Base-by-base conservation (phyloP, 2,888 invertebrate species). In the Gastrophysa polygoni region DNA sequence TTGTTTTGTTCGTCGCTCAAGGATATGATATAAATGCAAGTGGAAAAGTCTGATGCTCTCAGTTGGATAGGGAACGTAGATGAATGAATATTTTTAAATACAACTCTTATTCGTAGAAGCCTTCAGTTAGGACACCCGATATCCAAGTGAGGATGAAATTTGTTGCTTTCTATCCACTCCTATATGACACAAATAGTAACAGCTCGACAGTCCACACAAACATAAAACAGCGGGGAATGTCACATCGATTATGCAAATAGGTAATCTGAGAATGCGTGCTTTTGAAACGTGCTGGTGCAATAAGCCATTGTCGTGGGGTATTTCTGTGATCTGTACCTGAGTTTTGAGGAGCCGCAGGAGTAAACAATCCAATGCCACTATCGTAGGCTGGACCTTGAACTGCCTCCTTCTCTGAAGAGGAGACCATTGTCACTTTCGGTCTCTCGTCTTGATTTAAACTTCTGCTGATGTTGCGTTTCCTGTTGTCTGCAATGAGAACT, bases 321-420 rank as follows among this genome's bases (percentile, higher is more conserved):
- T 32, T 32, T 32, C 10, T 24, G 29, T 38, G 38, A 38, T 38
- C 38, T 38, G 38, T 81, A 81, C 81, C 81, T 80, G 81, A 80
- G 73, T 73, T 74, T 73, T 78, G 83, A 77, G 83, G 83, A 79
- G 82, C 83, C 75, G 82, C 74, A 64, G 79, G 80, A 61, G 78
- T 79, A 74, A 78, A 82, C 76, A 81, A 80, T 79, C 80, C 81
- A 76, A 82, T 77, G 77, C 82, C 82, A 75, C 77, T 77, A 72
- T 78, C 80, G 66, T 75, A 75, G 65, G 77, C 76, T 63, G 77
- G 69, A 34, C 67, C 69, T 20, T 74, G 75, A 60, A 76, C 71
- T 63, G 75, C 77, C 72, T 79, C 78, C 73, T 77, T 79, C 67
- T 81, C 81, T 66, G 80, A 78, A 38, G 80, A 79, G 58, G 80